Evolutionary conservation across 1,140 invertebrate genomes (phyloP).

Genomic region (Polypedilum pembai): DNA sequence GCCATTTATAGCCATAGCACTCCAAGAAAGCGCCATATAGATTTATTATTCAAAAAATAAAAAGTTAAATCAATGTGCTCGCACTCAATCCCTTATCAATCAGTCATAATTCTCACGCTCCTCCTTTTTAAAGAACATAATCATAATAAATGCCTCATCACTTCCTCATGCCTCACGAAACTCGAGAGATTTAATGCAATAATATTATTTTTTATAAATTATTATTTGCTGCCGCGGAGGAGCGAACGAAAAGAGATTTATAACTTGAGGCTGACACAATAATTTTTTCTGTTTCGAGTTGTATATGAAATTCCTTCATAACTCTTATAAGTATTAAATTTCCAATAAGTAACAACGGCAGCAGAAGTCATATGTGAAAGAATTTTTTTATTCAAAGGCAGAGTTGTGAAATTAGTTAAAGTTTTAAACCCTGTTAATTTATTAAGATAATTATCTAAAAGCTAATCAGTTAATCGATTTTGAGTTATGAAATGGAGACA

Average conservation of each 20-base stretch:
- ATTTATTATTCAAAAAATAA: not conserved
- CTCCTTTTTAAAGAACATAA: not conserved
- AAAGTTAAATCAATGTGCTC: not conserved
- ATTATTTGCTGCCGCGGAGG: not conserved
- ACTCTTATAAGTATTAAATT: not conserved
- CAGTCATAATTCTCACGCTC: slow-evolving; percentile 3
- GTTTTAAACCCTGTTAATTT: too few species aligned
- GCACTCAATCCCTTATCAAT: slow-evolving; percentile 4
- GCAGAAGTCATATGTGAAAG: too few species aligned
- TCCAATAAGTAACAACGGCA: too few species aligned
- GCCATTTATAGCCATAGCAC: not conserved
- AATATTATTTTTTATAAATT: too few species aligned
- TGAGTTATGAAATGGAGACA: too few species aligned
- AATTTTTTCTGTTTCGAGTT: not conserved
- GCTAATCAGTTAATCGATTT: too few species aligned
- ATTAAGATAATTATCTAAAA: too few species aligned
- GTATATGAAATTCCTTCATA: not conserved
- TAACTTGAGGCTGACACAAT: slow-evolving; percentile 8
- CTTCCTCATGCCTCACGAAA: not conserved
- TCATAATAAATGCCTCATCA: slow-evolving; percentile 5
- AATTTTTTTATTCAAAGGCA: too few species aligned
- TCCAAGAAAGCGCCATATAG: not conserved
- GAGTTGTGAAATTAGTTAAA: too few species aligned
- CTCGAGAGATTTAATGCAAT: too few species aligned
- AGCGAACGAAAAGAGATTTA: not conserved